Evolutionary conservation across 2,113 vertebrate species (phyloP).

Genomic region (Columba janthina): DNA sequence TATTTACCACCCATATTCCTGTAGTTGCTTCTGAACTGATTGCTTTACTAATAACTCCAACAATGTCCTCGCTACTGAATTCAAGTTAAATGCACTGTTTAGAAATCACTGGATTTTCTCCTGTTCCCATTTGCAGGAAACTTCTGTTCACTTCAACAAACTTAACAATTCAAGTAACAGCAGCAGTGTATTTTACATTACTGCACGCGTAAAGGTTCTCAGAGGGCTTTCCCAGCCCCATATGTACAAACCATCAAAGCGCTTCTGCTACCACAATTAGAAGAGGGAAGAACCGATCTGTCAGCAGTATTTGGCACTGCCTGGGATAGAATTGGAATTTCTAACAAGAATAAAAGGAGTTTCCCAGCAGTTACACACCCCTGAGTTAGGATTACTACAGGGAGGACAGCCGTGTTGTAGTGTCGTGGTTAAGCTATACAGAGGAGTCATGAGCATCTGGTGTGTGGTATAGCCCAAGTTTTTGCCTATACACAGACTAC

Average conservation of each 20-base stretch:
- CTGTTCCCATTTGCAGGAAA: not conserved
- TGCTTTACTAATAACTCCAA: not conserved
- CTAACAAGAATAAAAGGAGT: not conserved
- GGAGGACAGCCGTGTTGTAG: not conserved
- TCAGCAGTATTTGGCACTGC: not conserved
- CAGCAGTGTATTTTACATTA: not conserved
- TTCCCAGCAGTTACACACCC: not conserved
- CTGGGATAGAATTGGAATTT: not conserved
- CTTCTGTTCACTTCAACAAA: not conserved
- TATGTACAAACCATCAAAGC: not conserved
- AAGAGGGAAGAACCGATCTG: slow-evolving; percentile 2
- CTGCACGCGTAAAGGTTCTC: not conserved
- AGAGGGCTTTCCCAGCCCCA: not conserved
- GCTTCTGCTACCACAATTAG: not conserved
- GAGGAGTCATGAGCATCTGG: not conserved
- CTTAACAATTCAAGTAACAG: not conserved
- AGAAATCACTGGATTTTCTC: not conserved
- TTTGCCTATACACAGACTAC: not conserved
- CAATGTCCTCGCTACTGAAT: not conserved
- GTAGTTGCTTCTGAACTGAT: not conserved
- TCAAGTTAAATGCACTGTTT: not conserved
- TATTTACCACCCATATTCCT: slow-evolving; percentile 25
- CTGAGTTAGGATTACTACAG: not conserved
- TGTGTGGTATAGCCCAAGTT: not conserved
- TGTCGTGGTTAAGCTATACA: not conserved